Conservation (phyloP, 2,113 vertebrate genomes). For the Ammospiza caudacuta region DNA sequence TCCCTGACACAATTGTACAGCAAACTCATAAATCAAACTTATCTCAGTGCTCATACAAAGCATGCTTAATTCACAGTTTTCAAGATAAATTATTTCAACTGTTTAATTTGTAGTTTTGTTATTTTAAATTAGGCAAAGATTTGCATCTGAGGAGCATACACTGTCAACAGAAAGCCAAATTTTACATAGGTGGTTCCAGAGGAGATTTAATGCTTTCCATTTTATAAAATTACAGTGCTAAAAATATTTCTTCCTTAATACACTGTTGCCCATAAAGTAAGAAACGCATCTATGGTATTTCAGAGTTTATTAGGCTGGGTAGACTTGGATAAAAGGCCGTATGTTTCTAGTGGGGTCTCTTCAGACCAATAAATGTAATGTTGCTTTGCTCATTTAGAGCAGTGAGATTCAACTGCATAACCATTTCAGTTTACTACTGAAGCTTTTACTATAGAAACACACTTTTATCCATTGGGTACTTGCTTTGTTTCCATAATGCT, state of each 20-base stretch:
- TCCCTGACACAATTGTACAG: neutral
- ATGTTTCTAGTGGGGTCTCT: conserved; percentile 18
- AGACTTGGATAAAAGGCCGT: neutral
- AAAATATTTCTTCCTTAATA: conserved; percentile 21
- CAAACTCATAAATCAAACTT: conserved; percentile 62
- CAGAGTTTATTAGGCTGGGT: conserved; percentile 17
- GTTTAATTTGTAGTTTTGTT: conserved; percentile 39
- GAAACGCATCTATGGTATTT: conserved; percentile 29
- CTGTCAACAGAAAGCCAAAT: neutral
- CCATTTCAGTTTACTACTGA: conserved; percentile 27
- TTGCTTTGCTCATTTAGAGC: conserved; percentile 6
- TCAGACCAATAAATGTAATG: conserved; percentile 33
- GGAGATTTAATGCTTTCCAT: conserved; percentile 6
- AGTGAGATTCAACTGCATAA: neutral
- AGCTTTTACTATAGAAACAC: conserved; percentile 12
- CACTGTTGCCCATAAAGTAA: conserved; percentile 15
- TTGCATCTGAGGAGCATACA: conserved; percentile 9
- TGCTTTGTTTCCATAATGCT: conserved; percentile 37
- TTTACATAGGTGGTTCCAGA: neutral
- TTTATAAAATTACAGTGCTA: neutral
- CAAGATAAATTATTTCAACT: conserved; percentile 46
- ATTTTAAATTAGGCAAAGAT: conserved; percentile 40
- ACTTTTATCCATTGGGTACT: neutral
- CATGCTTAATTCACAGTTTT: conserved; percentile 27
- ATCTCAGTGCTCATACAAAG: neutral